These are phyloP conservation scores for Xenopus laevis DNA, from an alignment of 2,113 vertebrate species.

Conservation along the genomic window DNA sequence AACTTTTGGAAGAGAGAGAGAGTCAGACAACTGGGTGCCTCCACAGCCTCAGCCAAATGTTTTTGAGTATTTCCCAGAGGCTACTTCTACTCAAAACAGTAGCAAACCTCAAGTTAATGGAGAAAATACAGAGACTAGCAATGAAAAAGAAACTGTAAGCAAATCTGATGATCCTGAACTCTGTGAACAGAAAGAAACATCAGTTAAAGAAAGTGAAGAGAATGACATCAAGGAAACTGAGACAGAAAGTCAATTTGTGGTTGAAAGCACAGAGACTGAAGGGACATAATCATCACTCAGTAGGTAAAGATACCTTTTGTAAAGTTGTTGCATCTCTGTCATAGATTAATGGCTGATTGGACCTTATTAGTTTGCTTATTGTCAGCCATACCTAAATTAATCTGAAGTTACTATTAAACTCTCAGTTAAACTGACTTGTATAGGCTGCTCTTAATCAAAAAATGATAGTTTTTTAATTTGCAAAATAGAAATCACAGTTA, in stretches of 20 bases:
- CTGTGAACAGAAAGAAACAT: slow-evolving; percentile 72
- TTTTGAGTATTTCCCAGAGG: slow-evolving; percentile 76
- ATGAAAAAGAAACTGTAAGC: slow-evolving; percentile 65
- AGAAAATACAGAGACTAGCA: slow-evolving; percentile 76
- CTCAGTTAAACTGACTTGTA: slow-evolving; percentile 90
- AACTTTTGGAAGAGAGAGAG: slow-evolving; percentile 80
- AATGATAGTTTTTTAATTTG: slow-evolving; percentile 79
- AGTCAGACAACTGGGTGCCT: slow-evolving; percentile 78
- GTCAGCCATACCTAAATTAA: slow-evolving; percentile 67
- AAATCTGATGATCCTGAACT: slow-evolving; percentile 71
- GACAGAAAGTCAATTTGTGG: slow-evolving; percentile 94
- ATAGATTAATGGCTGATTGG: slow-evolving; percentile 93
- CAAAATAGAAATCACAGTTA: slow-evolving; percentile 72
- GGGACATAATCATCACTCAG: slow-evolving; percentile 99
- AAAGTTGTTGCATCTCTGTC: slow-evolving; percentile 99
- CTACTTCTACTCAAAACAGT: slow-evolving; percentile 68
- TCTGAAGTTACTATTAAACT: slow-evolving; percentile 84
- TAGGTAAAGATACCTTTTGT: slow-evolving; percentile 99
- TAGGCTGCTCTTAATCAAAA: slow-evolving; percentile 90
- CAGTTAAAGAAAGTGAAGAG: slow-evolving; percentile 81
- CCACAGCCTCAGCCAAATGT: slow-evolving; percentile 75
- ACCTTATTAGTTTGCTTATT: slow-evolving; percentile 80
- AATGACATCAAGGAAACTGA: slow-evolving; percentile 89
- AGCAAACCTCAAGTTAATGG: slow-evolving; percentile 77
- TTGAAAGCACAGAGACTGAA: slow-evolving; percentile 99